Conservation (phyloP, 2,113 vertebrate species). For the Eurystomus gularis region DNA sequence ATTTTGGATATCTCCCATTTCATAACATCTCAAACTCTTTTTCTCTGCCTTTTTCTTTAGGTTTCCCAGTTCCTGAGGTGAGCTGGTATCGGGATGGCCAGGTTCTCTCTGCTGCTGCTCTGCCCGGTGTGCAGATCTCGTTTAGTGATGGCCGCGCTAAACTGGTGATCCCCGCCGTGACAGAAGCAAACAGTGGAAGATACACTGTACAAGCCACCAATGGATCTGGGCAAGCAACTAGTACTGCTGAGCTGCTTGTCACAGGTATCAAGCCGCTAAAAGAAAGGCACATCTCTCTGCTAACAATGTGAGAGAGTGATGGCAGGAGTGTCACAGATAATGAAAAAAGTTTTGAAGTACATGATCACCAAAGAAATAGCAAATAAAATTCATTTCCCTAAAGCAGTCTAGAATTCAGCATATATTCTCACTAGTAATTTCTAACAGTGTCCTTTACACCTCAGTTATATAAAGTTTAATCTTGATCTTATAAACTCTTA, state of each 20-base stretch:
- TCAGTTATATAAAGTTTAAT: background rate
- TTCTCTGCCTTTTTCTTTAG: slow-evolving; percentile 57
- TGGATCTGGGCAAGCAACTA: slow-evolving; percentile 95
- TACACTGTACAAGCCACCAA: slow-evolving; percentile 96
- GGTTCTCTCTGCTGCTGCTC: slow-evolving; percentile 90
- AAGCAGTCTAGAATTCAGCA: background rate
- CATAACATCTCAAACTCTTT: background rate
- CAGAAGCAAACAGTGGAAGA: slow-evolving; percentile 89
- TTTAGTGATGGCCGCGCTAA: slow-evolving; percentile 98
- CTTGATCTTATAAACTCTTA: background rate
- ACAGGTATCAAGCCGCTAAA: slow-evolving; percentile 79
- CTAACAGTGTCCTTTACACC: background rate
- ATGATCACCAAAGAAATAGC: background rate
- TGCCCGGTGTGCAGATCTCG: slow-evolving; percentile 95
- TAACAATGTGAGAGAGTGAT: background rate
- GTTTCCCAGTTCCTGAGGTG: slow-evolving; percentile 99
- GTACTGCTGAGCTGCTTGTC: slow-evolving; percentile 95
- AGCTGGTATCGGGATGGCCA: slow-evolving; percentile 99
- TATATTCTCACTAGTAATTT: background rate
- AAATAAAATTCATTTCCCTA: background rate
- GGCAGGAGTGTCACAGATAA: background rate
- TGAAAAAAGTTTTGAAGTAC: background rate
- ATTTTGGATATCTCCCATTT: background rate
- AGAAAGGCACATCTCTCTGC: background rate
- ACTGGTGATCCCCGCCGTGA: slow-evolving; percentile 91